Evolutionary conservation across 2,888 invertebrate species (phyloP), one percentile per base, ranked within the genome.

Genomic region (Noctua comes): DNA sequence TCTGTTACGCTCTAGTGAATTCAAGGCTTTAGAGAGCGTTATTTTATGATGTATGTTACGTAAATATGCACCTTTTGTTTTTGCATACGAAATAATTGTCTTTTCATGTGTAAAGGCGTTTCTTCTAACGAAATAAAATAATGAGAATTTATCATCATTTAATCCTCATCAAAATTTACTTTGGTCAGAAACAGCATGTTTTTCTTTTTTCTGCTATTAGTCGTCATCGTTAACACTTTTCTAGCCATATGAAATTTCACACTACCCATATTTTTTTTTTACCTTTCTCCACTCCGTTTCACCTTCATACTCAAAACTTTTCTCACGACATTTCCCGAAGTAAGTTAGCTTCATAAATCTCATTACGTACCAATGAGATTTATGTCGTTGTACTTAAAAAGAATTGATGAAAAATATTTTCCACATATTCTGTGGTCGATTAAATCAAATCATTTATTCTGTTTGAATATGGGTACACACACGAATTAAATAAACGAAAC

Each of bases 1-100:
- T 83, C 36, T 76, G 68, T 75, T 81, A 79, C 80, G 65, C 74
- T 86, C 77, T 66, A 79, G 81, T 86, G 73, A 57, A 36, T 64
- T 13, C 72, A 40, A 69, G 64, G 79, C 74, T 88, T 87, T 78
- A 81, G 65, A 18, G n/a, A 72, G 57, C 68, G 18, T 76, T 85
- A 76, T 84, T 81, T 77, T 83, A 74, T 76, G 77, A 77, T 62
- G 71, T 88, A 64, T 64, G 68, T 65, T 59, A 40, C n/a, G 69
- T 66, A 66, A 80, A 78, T 68, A 16, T 62, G 64, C 54, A 71
- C 31, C 59, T 75, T 79, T 77, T 68, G 27, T 78, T 78, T 80
- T 72, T 51, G 70, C 43, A 68, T 69, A n/a, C 16, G 2, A 27
- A 73, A 78, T 72, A 54, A 54, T 57, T 13, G 16, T 64, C 3